Evolutionary conservation across 2,113 vertebrate species (phyloP).

Genomic region (Reinhardtius hippoglossoides): DNA sequence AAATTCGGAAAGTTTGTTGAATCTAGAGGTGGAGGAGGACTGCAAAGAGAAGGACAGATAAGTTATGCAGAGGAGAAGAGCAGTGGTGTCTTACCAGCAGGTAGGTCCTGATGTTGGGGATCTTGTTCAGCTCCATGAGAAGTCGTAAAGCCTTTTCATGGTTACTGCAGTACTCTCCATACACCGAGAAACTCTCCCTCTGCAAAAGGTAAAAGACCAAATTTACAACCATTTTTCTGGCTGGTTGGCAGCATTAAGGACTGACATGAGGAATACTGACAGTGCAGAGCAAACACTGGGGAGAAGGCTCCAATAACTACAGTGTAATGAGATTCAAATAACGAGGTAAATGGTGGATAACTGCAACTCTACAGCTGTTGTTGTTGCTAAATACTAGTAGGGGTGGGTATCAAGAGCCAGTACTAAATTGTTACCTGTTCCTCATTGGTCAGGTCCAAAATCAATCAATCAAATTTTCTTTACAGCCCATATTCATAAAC

Average conservation of each 20-base stretch:
- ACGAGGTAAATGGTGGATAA: not conserved
- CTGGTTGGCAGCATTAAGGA: not conserved
- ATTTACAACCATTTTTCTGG: not conserved
- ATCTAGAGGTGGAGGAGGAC: not conserved
- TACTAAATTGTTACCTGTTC: too few species aligned
- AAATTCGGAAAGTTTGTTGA: not conserved
- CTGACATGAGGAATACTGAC: slow-evolving; percentile 3
- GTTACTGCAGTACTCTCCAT: slow-evolving; percentile 98
- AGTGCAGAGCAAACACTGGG: slow-evolving; percentile 12
- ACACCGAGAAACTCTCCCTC: slow-evolving; percentile 95
- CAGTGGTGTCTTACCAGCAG: slow-evolving; percentile 88
- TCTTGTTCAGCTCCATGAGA: slow-evolving; percentile 97
- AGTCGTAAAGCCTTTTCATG: slow-evolving; percentile 97
- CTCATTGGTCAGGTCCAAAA: too few species aligned
- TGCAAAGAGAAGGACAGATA: not conserved
- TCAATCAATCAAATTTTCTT: too few species aligned
- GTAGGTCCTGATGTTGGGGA: slow-evolving; percentile 92
- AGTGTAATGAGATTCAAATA: too few species aligned
- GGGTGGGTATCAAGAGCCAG: too few species aligned
- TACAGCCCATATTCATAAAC: too few species aligned
- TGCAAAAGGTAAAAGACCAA: slow-evolving; percentile 73
- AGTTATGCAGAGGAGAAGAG: not conserved
- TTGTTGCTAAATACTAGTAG: too few species aligned
- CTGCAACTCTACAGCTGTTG: slow-evolving; percentile 6
- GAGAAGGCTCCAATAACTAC: not conserved